Percentiles rank a stretch among this genome's conserved stretches.
These are phyloP conservation scores for Poeciliopsis prolifica DNA, from an alignment of 2,113 vertebrate species.

Conservation along the genomic window DNA sequence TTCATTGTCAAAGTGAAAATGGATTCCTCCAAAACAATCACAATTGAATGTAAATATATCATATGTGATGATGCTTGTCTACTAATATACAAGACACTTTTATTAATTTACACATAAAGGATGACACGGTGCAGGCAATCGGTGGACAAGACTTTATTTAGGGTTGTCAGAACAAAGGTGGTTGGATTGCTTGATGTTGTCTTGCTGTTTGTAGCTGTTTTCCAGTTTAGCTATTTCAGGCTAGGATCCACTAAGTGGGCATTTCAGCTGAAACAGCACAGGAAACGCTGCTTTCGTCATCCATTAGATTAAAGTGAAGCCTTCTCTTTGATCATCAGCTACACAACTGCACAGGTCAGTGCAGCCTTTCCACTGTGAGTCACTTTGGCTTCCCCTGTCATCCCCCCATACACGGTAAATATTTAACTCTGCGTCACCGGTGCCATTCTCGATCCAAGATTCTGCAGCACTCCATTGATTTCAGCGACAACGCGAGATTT, in stretches of 20 bases:
- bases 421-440: constrained; percentile 58
- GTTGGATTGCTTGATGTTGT: not conserved
- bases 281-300: constrained; percentile 12
- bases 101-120: too few species aligned
- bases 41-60: too few species aligned
- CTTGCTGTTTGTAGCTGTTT: not conserved
- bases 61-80: too few species aligned
- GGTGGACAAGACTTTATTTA: too few species aligned
- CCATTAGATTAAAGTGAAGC: constrained; percentile 17
- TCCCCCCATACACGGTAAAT: constrained; percentile 58
- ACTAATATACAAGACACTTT: too few species aligned
- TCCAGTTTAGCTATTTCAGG: not conserved
- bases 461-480: constrained; percentile 22
- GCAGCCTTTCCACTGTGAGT: constrained; percentile 52
- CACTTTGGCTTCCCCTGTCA: constrained; percentile 36
- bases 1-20: too few species aligned
- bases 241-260: not conserved
- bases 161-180: too few species aligned
- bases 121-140: too few species aligned
- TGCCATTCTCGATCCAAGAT: constrained; percentile 36
- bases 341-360: constrained; percentile 47
- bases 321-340: constrained; percentile 44
- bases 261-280: constrained; percentile 18
- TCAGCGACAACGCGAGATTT: constrained; percentile 2
- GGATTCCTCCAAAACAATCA: too few species aligned